Evolutionary conservation across 2,888 invertebrate species (phyloP).

Genomic region (Thymelicus lineola): DNA sequence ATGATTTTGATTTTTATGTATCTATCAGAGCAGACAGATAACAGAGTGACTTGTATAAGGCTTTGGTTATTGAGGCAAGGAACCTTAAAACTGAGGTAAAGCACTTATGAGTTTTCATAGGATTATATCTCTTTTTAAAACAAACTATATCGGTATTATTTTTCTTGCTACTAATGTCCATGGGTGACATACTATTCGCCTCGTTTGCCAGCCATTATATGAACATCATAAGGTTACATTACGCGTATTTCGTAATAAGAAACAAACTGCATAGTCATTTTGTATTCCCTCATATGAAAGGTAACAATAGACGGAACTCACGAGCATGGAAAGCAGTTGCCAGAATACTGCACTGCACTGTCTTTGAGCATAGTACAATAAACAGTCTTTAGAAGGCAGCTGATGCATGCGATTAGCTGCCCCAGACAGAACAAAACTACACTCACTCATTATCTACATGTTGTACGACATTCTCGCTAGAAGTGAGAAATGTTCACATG

Average conservation of each 20-base stretch:
- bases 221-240: too few species aligned
- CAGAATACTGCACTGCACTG: not conserved
- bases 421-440: slow-evolving; percentile 26
- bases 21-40: too few species aligned
- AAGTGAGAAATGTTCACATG: not conserved
- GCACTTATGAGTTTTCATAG: too few species aligned
- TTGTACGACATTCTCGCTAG: not conserved
- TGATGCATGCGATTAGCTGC: slow-evolving; percentile 30
- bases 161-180: too few species aligned
- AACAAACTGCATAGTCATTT: slow-evolving; percentile 5
- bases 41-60: too few species aligned
- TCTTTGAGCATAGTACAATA: not conserved
- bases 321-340: not conserved
- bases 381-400: slow-evolving; percentile 7
- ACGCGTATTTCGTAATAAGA: slow-evolving; percentile 1
- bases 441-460: not conserved
- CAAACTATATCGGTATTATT: too few species aligned
- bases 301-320: not conserved
- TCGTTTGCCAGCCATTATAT: too few species aligned
- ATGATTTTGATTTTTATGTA: too few species aligned
- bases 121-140: too few species aligned
- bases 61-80: too few species aligned
- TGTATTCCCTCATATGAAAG: slow-evolving; percentile 8
- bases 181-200: too few species aligned
- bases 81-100: too few species aligned